These are phyloP conservation scores for Vulpes lagopus DNA, from an alignment of 2,113 vertebrate genomes.

Conservation along the genomic window DNA sequence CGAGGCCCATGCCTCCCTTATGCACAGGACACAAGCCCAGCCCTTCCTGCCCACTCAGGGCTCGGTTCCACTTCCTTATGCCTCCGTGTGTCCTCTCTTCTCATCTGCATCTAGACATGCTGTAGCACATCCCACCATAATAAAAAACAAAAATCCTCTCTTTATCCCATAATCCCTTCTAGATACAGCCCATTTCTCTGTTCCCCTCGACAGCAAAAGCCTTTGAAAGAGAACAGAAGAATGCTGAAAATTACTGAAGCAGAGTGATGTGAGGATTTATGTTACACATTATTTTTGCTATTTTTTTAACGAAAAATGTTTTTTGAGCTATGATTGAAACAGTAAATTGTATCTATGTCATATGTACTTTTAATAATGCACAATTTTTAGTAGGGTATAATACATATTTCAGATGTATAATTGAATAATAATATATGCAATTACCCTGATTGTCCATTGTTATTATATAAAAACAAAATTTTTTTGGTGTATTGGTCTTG, in stretches of 20 bases:
- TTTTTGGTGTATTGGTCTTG: background rate
- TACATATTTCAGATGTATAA: background rate
- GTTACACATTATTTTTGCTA: background rate
- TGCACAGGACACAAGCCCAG: background rate
- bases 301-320: background rate
- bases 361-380: background rate
- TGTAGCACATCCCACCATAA: background rate
- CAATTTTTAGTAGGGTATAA: background rate
- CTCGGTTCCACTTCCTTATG: background rate
- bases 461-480: background rate
- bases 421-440: background rate
- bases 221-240: background rate
- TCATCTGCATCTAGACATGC: background rate
- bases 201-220: background rate
- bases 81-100: background rate
- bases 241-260: background rate
- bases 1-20: background rate
- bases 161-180: background rate
- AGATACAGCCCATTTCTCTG: background rate
- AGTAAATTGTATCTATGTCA: background rate
- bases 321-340: background rate
- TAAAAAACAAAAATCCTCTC: background rate
- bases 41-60: background rate
- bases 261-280: background rate
- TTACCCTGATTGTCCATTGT: background rate